These are phyloP conservation scores for Rugalucina vietnamica DNA, from an alignment of 2,888 invertebrate genomes.

Conservation along the genomic window DNA sequence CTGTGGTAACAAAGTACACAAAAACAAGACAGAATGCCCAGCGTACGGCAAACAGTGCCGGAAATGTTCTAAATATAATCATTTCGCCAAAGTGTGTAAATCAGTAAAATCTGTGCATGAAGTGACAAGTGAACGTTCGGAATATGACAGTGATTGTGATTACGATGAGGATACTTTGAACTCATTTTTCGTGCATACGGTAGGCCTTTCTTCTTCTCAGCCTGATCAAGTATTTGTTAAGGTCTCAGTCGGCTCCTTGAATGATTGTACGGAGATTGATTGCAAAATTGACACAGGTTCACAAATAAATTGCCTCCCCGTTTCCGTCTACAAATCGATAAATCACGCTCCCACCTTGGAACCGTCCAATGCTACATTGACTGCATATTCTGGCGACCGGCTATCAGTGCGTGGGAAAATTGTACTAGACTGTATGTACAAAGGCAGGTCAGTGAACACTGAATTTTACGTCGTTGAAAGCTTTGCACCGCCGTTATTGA, in stretches of 20 bases:
- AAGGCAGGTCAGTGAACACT: not conserved
- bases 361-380: not conserved
- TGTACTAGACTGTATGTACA: not conserved
- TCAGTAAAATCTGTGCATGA: not conserved
- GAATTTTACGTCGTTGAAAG: not conserved
- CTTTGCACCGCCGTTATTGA: not conserved
- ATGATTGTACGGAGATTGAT: not conserved
- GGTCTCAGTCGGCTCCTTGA: not conserved
- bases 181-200: not conserved
- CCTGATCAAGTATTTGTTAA: not conserved
- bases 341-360: too few relatives aligned
- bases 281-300: not conserved
- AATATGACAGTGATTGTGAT: not conserved
- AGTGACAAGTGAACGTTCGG: not conserved
- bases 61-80: conserved; percentile 11
- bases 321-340: not conserved
- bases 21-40: conserved; percentile 5
- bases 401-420: not conserved
- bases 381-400: not conserved
- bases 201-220: not conserved
- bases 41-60: conserved; percentile 11
- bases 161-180: not conserved
- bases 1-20: not conserved
- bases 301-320: not conserved
- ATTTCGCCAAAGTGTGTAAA: conserved; percentile 17